Conservation (phyloP, 2,797 vertebrate genomes). For the Psittacula derbiana region DNA sequence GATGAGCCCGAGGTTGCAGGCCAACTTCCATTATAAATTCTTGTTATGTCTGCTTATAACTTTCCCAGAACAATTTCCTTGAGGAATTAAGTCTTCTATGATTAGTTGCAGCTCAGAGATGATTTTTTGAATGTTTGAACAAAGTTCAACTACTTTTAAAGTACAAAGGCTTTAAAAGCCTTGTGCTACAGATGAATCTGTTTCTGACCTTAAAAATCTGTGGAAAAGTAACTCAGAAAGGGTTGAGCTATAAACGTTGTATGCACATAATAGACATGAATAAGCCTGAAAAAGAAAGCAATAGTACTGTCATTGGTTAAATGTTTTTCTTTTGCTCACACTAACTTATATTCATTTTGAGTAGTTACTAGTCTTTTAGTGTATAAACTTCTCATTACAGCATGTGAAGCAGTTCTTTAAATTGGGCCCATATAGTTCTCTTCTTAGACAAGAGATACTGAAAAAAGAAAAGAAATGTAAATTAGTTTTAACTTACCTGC, state of each 20-base stretch:
- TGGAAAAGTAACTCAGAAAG: neutral
- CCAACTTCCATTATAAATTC: neutral
- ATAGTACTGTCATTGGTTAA: neutral
- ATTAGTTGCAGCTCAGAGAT: neutral
- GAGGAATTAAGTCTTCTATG: conserved; percentile 13
- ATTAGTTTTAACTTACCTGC: neutral
- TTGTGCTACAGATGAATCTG: neutral
- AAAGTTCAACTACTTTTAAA: conserved; percentile 34
- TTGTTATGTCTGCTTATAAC: neutral
- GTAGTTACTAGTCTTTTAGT: neutral
- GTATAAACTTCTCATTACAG: neutral
- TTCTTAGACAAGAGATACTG: neutral
- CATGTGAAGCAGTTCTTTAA: neutral
- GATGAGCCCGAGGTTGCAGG: neutral
- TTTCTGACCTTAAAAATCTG: neutral
- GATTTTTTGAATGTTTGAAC: conserved; percentile 11
- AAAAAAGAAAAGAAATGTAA: neutral
- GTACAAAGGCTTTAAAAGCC: neutral
- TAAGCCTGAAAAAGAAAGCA: neutral
- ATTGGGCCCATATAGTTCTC: neutral
- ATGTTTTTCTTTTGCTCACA: neutral
- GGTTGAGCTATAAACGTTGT: neutral
- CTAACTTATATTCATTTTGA: neutral
- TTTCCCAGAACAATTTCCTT: conserved; percentile 20
- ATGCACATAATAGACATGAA: neutral